Conservation (phyloP, 2,888 invertebrate genomes). For the Ecliptopera silaceata region DNA sequence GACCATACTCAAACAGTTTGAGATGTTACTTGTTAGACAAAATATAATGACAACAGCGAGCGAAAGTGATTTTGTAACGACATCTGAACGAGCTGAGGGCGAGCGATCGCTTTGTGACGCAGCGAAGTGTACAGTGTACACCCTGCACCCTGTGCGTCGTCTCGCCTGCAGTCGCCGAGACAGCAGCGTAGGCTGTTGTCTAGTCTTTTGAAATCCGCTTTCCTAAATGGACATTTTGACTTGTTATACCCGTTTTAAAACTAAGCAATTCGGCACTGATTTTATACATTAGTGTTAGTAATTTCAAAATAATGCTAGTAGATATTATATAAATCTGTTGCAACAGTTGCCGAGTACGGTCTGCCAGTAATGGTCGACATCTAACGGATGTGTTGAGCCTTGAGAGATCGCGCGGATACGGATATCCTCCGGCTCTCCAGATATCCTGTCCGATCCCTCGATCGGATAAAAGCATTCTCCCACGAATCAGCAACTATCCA, state of each 20-base stretch:
- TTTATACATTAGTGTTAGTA: no score
- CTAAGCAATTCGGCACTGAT: no score
- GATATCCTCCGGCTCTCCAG: constrained; percentile 11
- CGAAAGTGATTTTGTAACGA: constrained; percentile 37
- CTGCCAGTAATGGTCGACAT: constrained; percentile 1
- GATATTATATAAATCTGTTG: no score
- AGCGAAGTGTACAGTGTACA: constrained; percentile 53
- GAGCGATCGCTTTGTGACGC: constrained; percentile 54
- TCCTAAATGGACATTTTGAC: background rate
- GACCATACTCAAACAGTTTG: background rate
- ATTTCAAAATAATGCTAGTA: no score
- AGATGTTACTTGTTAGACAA: background rate
- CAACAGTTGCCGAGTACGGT: background rate
- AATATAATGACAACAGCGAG: background rate
- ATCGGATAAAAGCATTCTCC: constrained; percentile 11
- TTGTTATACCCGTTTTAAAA: no score
- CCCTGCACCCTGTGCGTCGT: constrained; percentile 14
- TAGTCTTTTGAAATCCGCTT: background rate
- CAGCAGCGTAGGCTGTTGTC: background rate
- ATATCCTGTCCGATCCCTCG: constrained; percentile 15
- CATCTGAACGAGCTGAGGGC: constrained; percentile 39
- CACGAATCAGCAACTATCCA: constrained; percentile 8
- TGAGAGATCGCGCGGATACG: constrained; percentile 10
- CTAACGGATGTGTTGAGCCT: constrained; percentile 2
- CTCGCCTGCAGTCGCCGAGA: background rate